Percentiles rank a stretch among this genome's conserved stretches.
phyloP scores from a whole-genome alignment of 2,888 invertebrate species.

The Perizoma affinitatum region DNA sequence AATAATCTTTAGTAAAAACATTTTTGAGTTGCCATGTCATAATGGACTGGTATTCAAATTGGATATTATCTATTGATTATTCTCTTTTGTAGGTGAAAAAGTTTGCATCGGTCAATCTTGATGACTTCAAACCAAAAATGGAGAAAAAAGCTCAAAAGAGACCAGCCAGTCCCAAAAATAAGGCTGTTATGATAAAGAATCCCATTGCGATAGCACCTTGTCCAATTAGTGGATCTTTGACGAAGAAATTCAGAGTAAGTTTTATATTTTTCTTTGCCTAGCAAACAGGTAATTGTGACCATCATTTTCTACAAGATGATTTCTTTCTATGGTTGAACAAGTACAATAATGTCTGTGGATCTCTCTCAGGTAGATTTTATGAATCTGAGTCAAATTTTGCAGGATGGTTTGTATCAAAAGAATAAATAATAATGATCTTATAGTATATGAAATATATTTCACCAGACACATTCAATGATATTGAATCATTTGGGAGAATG shows the following conservation, averaged over 20 bases:
- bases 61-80: neutral
- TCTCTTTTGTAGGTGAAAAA: constrained; percentile 70
- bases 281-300: too few species aligned
- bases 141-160: constrained; percentile 68
- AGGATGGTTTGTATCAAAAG: constrained; percentile 7
- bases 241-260: constrained; percentile 70
- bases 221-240: constrained; percentile 46
- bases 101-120: constrained; percentile 70
- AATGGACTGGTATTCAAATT: too few species aligned
- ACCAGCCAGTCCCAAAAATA: constrained; percentile 63
- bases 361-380: constrained; percentile 11
- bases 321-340: neutral
- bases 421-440: constrained; percentile 1
- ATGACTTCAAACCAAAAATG: constrained; percentile 49
- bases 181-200: constrained; percentile 54
- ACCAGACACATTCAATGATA: too few species aligned
- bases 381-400: constrained; percentile 14
- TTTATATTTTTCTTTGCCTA: neutral
- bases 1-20: too few species aligned
- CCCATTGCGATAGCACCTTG: constrained; percentile 56
- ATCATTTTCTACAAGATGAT: too few species aligned
- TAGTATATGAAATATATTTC: too few species aligned
- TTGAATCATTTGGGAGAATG: too few species aligned
- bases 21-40: too few species aligned
- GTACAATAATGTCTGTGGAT: neutral